A percentile compares a stretch with the other conserved stretches of the same genome.
These are phyloP conservation scores for Cheilosia vulpina DNA, from an alignment of 2,888 invertebrate genomes.

Conservation along the genomic window DNA sequence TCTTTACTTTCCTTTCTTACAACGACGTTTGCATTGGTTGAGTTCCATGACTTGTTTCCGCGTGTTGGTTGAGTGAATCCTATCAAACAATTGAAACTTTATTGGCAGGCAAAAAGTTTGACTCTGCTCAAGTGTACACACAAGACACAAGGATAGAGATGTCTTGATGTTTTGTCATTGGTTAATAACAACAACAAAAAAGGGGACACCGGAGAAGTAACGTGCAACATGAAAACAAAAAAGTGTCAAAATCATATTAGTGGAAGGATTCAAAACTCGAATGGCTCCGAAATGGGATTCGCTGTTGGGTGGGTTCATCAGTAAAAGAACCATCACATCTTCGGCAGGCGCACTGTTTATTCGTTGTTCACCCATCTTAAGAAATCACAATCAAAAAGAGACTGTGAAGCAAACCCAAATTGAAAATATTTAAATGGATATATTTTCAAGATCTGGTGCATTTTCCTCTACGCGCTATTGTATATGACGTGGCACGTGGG, in stretches of 20 bases:
- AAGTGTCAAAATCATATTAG: neutral
- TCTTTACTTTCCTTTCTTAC: neutral
- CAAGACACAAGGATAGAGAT: conserved; percentile 10
- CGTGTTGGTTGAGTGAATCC: conserved; percentile 34
- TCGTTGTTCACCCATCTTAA: no score
- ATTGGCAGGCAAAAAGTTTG: conserved; percentile 55
- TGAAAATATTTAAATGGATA: no score
- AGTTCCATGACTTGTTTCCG: conserved; percentile 7
- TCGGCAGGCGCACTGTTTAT: no score
- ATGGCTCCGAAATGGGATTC: no score
- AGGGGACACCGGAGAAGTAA: neutral
- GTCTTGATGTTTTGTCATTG: neutral
- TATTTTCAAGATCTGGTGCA: no score
- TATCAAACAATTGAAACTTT: conserved; percentile 59
- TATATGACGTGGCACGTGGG: no score
- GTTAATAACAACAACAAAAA: neutral
- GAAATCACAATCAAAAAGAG: no score
- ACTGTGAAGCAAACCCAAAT: no score
- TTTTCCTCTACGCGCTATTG: no score
- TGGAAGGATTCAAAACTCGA: neutral
- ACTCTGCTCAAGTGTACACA: conserved; percentile 55
- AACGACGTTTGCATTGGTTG: conserved; percentile 1
- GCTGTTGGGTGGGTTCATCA: no score
- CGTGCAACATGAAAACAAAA: neutral
- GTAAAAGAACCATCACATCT: no score